Evolutionary conservation across 2,113 vertebrate species (phyloP).

Genomic region (Scomber colias): DNA sequence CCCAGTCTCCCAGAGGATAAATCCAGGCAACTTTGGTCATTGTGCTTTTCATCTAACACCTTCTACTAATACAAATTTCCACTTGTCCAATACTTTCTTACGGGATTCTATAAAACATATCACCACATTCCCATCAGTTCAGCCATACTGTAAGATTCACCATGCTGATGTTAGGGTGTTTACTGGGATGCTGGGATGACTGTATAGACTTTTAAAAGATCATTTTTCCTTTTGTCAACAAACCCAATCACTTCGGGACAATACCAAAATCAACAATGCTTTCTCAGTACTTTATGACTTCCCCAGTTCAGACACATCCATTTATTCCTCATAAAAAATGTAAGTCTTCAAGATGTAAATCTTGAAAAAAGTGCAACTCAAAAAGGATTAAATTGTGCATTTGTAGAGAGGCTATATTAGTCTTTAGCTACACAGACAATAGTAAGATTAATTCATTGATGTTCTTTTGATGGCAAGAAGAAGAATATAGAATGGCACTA

Average conservation of each 20-base stretch:
- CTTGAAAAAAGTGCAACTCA: not conserved
- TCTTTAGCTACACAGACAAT: not conserved
- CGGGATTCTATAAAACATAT: no score
- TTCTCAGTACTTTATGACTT: not conserved
- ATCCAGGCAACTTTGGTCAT: not conserved
- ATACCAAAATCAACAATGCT: not conserved
- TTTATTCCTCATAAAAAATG: not conserved
- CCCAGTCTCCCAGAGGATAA: not conserved
- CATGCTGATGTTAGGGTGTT: no score
- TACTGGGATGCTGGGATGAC: not conserved
- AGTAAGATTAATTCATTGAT: no score
- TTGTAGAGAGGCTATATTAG: not conserved
- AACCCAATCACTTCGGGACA: not conserved
- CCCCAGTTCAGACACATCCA: no score
- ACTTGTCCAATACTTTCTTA: no score
- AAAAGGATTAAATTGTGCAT: no score
- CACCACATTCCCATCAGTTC: not conserved
- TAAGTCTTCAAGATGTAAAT: not conserved
- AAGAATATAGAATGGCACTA: no score
- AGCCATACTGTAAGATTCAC: not conserved
- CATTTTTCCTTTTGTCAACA: not conserved
- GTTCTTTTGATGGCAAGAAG: no score
- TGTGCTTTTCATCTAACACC: not conserved
- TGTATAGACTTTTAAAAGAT: not conserved
- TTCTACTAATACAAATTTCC: no score